Percentiles rank a stretch among this genome's conserved stretches.
These are phyloP conservation scores for Netelia melanura DNA, from an alignment of 2,888 invertebrate genomes.

Conservation along the genomic window DNA sequence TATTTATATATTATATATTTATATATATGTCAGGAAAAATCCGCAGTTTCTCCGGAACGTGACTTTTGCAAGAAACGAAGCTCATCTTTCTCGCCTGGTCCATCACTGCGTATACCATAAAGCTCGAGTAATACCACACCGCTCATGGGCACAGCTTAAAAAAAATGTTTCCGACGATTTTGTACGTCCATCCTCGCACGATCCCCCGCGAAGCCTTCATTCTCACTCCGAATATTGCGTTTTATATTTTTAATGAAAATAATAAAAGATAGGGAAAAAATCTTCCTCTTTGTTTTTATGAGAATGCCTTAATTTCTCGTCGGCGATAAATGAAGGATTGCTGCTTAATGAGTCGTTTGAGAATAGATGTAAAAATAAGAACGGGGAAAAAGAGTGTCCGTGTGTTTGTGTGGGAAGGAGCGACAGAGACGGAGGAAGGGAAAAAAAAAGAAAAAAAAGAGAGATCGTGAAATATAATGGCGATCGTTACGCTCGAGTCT, in stretches of 20 bases:
- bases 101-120: not conserved
- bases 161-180: constrained; percentile 31
- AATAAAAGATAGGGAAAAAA: not conserved
- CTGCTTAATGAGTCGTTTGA: constrained; percentile 36
- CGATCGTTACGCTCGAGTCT: constrained; percentile 45
- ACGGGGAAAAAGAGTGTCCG: not conserved
- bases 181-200: not conserved
- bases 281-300: not conserved
- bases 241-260: not conserved
- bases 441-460: not conserved
- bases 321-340: constrained; percentile 33
- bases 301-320: not conserved
- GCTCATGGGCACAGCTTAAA: not conserved
- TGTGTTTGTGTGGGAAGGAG: too few relatives aligned
- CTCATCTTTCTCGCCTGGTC: constrained; percentile 25
- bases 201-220: not conserved
- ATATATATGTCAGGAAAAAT: constrained; percentile 2
- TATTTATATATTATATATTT: not conserved
- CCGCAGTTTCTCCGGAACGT: constrained; percentile 40
- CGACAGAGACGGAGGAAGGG: not conserved
- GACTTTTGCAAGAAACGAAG: constrained; percentile 37
- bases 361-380: constrained; percentile 34
- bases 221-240: not conserved
- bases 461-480: constrained; percentile 27
- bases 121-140: not conserved